These are phyloP conservation scores for Endotricha flammealis DNA, from an alignment of 2,888 invertebrate species.

Conservation along the genomic window DNA sequence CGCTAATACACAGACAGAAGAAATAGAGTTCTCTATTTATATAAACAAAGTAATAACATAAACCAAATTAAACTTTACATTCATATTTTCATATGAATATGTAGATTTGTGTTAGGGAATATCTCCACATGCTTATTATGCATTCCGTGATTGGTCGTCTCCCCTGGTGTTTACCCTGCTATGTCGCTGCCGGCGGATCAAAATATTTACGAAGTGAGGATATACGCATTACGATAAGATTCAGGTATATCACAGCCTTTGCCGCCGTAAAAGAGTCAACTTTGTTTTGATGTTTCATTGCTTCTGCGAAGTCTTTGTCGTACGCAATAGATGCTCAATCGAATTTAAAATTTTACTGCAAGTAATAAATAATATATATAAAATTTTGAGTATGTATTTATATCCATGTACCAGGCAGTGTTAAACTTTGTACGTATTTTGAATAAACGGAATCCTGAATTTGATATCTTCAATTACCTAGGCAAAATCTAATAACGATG, in stretches of 20 bases:
- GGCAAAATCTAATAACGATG: background rate
- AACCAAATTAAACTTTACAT: slow-evolving; percentile 3
- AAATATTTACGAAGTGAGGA: slow-evolving; percentile 12
- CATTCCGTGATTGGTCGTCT: slow-evolving; percentile 13
- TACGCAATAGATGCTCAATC: too few species aligned
- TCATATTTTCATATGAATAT: slow-evolving; percentile 7
- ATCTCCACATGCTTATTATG: slow-evolving; percentile 10
- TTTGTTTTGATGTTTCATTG: slow-evolving; percentile 6
- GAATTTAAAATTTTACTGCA: too few species aligned
- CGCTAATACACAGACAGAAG: too few species aligned
- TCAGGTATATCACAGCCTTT: background rate
- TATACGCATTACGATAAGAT: slow-evolving; percentile 2
- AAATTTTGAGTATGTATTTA: too few species aligned
- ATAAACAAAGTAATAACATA: too few species aligned
- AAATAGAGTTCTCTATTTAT: too few species aligned
- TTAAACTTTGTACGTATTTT: too few species aligned
- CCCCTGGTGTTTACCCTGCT: slow-evolving; percentile 12
- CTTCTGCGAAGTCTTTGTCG: too few species aligned
- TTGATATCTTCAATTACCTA: too few species aligned
- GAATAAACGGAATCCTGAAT: too few species aligned
- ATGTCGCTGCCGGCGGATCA: slow-evolving; percentile 9
- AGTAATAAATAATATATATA: too few species aligned
- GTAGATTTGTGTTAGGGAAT: slow-evolving; percentile 5
- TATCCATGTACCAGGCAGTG: too few species aligned
- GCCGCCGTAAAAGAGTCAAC: background rate